Conservation (phyloP, 1,140 invertebrate species). For the Polypedilum vanderplanki region DNA sequence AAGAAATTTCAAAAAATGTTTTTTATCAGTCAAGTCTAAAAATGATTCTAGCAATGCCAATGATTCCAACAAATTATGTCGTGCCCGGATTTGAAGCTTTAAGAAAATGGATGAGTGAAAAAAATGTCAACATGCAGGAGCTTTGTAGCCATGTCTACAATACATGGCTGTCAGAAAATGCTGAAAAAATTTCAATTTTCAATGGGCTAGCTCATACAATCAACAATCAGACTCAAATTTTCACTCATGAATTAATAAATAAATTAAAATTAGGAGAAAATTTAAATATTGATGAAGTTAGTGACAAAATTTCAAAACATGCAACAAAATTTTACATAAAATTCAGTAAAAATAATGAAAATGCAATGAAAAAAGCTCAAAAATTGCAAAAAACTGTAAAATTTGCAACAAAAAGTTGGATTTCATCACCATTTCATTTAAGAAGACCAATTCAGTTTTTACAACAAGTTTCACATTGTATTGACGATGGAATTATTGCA, state of each 20-base stretch:
- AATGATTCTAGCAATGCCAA: slow-evolving; percentile 31
- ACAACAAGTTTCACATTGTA: slow-evolving; percentile 31
- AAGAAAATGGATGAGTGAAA: slow-evolving; percentile 32
- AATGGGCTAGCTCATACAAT: slow-evolving; percentile 28
- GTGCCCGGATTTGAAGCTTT: slow-evolving; percentile 29
- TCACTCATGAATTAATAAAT: slow-evolving; percentile 29
- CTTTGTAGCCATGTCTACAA: slow-evolving; percentile 31
- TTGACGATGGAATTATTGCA: slow-evolving; percentile 30
- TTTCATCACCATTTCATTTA: slow-evolving; percentile 31
- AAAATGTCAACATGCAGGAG: background rate
- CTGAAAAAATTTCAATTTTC: slow-evolving; percentile 32
- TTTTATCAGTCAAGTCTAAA: background rate
- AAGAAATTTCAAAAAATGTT: background rate
- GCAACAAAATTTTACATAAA: slow-evolving; percentile 29
- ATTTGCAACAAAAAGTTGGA: slow-evolving; percentile 31
- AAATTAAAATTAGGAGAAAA: background rate
- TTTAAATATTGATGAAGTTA: slow-evolving; percentile 21
- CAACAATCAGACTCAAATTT: slow-evolving; percentile 30
- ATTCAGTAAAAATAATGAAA: background rate
- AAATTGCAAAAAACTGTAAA: slow-evolving; percentile 28
- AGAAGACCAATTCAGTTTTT: slow-evolving; percentile 31
- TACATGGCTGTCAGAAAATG: slow-evolving; percentile 30
- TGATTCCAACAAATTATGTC: slow-evolving; percentile 31
- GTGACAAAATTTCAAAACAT: slow-evolving; percentile 26
- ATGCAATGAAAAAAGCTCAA: background rate